Percentiles rank a stretch among this genome's conserved stretches.
These are phyloP conservation scores for Poeciliopsis occidentalis DNA, from an alignment of 2,113 vertebrate genomes.

Conservation along the genomic window DNA sequence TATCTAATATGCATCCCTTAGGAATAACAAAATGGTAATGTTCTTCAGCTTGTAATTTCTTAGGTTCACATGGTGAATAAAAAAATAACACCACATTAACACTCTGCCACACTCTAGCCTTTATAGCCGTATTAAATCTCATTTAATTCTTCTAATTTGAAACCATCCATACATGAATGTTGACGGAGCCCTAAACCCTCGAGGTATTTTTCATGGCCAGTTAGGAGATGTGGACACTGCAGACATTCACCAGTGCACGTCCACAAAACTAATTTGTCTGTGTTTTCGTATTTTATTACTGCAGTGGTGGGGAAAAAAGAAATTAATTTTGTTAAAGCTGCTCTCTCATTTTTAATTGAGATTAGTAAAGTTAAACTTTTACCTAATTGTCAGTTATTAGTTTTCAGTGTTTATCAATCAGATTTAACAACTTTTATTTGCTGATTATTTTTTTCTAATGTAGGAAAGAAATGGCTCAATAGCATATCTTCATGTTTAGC, in stretches of 20 bases:
- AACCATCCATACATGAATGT: conserved; percentile 9
- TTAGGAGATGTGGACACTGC: conserved; percentile 27
- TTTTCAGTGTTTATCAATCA: no score
- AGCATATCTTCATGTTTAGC: no score
- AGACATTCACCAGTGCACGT: conserved; percentile 29
- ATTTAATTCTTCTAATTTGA: conserved; percentile 11
- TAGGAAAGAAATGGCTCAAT: background rate
- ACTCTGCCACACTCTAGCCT: background rate
- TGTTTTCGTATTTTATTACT: background rate
- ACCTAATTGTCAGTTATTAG: no score
- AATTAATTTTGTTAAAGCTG: background rate
- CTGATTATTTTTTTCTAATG: background rate
- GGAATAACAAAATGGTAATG: background rate
- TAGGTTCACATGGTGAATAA: background rate
- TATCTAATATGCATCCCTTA: background rate
- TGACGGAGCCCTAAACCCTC: conserved; percentile 23
- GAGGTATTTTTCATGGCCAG: conserved; percentile 30
- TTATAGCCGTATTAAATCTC: conserved; percentile 2
- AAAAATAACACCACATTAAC: background rate
- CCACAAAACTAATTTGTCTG: conserved; percentile 11
- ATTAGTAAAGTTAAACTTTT: no score
- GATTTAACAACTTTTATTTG: no score
- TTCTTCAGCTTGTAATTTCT: background rate
- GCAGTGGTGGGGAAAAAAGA: background rate
- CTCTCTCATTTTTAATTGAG: background rate